A percentile compares a stretch with the other conserved stretches of the same genome.
Conservation (phyloP, 1,140 invertebrate genomes). For the Coenobita brevimanus region DNA sequence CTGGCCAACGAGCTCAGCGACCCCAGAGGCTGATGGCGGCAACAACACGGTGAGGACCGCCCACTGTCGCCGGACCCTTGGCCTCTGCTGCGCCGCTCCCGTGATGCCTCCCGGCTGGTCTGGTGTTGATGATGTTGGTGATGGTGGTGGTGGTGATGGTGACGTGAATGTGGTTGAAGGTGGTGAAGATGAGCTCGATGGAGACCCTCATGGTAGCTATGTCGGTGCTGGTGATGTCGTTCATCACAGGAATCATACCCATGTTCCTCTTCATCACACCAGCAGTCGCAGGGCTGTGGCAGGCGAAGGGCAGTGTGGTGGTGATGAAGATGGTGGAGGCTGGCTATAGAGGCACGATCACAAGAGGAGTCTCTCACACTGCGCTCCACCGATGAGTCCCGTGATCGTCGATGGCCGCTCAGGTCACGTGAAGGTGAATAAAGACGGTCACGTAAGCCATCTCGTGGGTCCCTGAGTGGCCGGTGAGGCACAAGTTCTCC, state of each 20-base stretch:
- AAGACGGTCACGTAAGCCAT: conserved; percentile 33
- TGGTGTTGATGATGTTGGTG: conserved; percentile 12
- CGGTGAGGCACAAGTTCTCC: conserved; percentile 46
- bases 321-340: conserved; percentile 51
- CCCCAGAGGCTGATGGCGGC: conserved; percentile 34
- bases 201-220: conserved; percentile 64
- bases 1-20: conserved; percentile 44
- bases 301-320: conserved; percentile 30
- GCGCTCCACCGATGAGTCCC: conserved; percentile 57
- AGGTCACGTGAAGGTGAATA: conserved; percentile 54
- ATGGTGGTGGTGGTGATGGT: background rate
- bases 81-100: conserved; percentile 15
- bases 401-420: conserved; percentile 14
- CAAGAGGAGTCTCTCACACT: conserved; percentile 55
- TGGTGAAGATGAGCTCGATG: conserved; percentile 58
- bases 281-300: conserved; percentile 42
- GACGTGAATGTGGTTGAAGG: conserved; percentile 11
- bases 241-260: conserved; percentile 63
- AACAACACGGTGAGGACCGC: conserved; percentile 54
- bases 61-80: conserved; percentile 50
- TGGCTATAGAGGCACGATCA: conserved; percentile 51
- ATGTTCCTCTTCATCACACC: conserved; percentile 57
- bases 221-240: conserved; percentile 51
- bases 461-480: conserved; percentile 27
- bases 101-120: conserved; percentile 16